Evolutionary conservation across 2,888 invertebrate species (phyloP), one percentile per base, ranked within the genome.

Genomic region (Azorinus chamasolen): DNA sequence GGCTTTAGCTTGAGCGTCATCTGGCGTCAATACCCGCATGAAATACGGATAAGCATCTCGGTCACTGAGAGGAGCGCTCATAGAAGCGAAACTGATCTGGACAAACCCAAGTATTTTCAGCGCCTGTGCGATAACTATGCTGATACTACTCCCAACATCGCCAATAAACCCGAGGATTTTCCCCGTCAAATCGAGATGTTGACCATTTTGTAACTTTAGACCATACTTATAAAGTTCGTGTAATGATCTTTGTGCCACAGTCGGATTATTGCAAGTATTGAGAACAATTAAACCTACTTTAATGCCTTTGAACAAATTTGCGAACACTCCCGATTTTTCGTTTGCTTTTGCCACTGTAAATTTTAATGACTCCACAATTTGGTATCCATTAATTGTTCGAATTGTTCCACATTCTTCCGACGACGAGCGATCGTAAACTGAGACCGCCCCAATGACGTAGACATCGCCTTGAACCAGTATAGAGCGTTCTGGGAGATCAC

Each of bases 211-310:
- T 12, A 59, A 25, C 3, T 16, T 24, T 1, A 63, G 22, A 2
- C 83, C 73, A 43, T 73, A 43, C n/a, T 61, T 39, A 8, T 72
- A 62, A 14, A 84, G 57, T 16, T 72, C 53, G 1, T 73, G 27
- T 10, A 85, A 55, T 48, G 71, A 72, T 22, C 64, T 45, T 27
- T 78, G 69, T 14, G 58, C 39, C 0, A 82, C 51, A 18, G 71
- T 22, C 8, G 73, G 75, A 27, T 76, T 76, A 43, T 83, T 81
- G 46, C 85, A 85, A 2, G 77, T 78, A 37, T 83, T 78, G 0
- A 85, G 37, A 10, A 83, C 46, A 8, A 78, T 59, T 3, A 66
- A 24, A 6, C 85, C 85, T 12, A 83, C 53, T 39, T 62, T 73
- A 22, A 71, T 37, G 2, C 46, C 50, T 3, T 70, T 64, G 22